Percentiles rank a stretch among this genome's conserved stretches.
These are phyloP conservation scores for Manis javanica DNA, from an alignment of 2,797 vertebrate genomes.

Conservation along the genomic window DNA sequence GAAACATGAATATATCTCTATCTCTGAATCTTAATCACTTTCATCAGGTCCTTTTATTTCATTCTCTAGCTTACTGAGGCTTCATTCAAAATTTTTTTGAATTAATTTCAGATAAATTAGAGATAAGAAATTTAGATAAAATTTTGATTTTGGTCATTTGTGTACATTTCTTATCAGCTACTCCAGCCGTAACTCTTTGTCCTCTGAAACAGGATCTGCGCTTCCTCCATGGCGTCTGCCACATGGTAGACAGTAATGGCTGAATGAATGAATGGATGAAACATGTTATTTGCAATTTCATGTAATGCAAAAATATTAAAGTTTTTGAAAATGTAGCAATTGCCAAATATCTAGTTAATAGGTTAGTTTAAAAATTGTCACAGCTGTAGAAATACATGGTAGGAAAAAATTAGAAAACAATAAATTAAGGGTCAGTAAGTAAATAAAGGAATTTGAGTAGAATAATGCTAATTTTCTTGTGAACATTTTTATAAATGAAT, in stretches of 20 bases:
- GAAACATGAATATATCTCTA: background rate
- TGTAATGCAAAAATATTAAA: background rate
- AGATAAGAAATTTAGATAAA: background rate
- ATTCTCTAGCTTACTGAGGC: background rate
- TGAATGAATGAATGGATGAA: background rate
- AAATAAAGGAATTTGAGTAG: background rate
- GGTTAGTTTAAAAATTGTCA: background rate
- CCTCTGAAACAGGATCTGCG: background rate
- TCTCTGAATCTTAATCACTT: background rate
- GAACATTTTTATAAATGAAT: background rate
- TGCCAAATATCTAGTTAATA: background rate
- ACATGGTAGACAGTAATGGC: background rate
- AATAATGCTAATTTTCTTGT: conserved; percentile 2
- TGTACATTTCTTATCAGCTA: background rate
- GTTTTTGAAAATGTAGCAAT: background rate
- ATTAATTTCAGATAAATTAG: background rate
- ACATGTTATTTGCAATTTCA: background rate
- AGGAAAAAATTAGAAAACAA: background rate
- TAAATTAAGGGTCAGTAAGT: background rate
- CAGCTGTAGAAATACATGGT: background rate
- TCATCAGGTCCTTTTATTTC: background rate
- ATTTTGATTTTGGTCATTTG: background rate
- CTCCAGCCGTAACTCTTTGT: background rate
- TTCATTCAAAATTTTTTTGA: background rate
- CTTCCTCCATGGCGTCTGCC: background rate